Evolutionary conservation across 2,888 invertebrate genomes (phyloP).

Genomic region (Polyploca ridens): DNA sequence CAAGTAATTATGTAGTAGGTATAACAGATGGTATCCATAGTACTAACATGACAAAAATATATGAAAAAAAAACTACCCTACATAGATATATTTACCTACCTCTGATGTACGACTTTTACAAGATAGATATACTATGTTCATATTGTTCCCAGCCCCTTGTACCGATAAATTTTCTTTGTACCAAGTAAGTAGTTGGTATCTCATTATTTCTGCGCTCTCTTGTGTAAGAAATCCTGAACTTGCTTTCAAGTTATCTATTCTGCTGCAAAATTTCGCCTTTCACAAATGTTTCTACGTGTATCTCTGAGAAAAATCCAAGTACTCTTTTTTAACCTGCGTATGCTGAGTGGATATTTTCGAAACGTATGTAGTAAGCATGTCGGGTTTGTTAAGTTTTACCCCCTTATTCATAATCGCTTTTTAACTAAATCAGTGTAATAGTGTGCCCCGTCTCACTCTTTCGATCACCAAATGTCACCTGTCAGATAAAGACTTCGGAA

Average conservation of each 20-base stretch:
- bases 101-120: not conserved
- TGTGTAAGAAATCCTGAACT: slow-evolving; percentile 55
- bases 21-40: too few relatives aligned
- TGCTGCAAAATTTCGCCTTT: slow-evolving; percentile 25
- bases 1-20: too few relatives aligned
- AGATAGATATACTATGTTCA: slow-evolving; percentile 26
- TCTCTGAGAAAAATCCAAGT: not conserved
- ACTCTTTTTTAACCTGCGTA: not conserved
- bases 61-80: not conserved
- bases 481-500: too few relatives aligned
- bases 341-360: too few relatives aligned
- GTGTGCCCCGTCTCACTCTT: too few relatives aligned
- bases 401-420: too few relatives aligned
- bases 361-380: too few relatives aligned
- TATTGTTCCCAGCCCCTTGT: slow-evolving; percentile 28
- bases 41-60: too few relatives aligned
- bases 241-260: slow-evolving; percentile 42
- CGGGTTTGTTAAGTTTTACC: too few relatives aligned
- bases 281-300: slow-evolving; percentile 7
- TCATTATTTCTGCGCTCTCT: slow-evolving; percentile 74
- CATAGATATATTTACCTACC: not conserved
- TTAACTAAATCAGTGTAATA: too few relatives aligned
- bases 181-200: slow-evolving; percentile 60
- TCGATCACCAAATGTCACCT: too few relatives aligned
- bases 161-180: slow-evolving; percentile 51